Percentiles rank a stretch among this genome's conserved stretches.
These are phyloP conservation scores for Andrena minutula DNA, from an alignment of 2,888 invertebrate genomes.

Conservation along the genomic window DNA sequence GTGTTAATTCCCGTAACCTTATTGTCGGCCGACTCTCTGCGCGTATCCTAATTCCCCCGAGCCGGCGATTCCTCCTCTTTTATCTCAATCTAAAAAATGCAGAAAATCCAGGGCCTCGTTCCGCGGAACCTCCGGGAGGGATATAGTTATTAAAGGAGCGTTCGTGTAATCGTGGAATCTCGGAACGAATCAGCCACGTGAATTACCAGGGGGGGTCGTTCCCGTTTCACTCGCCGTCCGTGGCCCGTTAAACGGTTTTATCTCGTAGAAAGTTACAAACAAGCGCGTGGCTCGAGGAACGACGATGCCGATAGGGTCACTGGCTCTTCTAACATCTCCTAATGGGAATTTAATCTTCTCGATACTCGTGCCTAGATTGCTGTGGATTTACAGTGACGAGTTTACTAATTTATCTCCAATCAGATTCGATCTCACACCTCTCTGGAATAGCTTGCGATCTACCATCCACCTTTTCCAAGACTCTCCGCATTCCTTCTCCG, in stretches of 20 bases:
- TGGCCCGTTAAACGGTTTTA: slow-evolving; percentile 29
- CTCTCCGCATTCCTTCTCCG: neutral
- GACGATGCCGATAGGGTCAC: slow-evolving; percentile 30
- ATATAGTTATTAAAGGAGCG: slow-evolving; percentile 12
- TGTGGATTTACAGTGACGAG: no score
- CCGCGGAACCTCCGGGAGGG: neutral
- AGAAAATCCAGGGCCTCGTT: neutral
- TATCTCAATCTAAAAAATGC: slow-evolving; percentile 30
- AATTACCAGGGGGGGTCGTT: neutral
- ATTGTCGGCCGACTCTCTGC: slow-evolving; percentile 42
- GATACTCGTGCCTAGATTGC: neutral
- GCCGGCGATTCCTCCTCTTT: slow-evolving; percentile 1
- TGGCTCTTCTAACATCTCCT: slow-evolving; percentile 15
- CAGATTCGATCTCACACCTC: no score
- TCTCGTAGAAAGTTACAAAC: slow-evolving; percentile 47
- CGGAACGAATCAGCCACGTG: neutral
- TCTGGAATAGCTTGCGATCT: neutral
- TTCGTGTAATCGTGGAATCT: neutral
- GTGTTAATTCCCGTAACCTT: slow-evolving; percentile 59
- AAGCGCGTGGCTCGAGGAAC: slow-evolving; percentile 13
- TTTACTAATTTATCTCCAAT: no score
- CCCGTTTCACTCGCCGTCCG: slow-evolving; percentile 1
- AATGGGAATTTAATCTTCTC: slow-evolving; percentile 23
- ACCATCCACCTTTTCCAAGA: neutral
- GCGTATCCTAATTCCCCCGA: slow-evolving; percentile 23